phyloP scores from a whole-genome alignment of 2,797 vertebrate species.

The Sebastes oblongus region DNA sequence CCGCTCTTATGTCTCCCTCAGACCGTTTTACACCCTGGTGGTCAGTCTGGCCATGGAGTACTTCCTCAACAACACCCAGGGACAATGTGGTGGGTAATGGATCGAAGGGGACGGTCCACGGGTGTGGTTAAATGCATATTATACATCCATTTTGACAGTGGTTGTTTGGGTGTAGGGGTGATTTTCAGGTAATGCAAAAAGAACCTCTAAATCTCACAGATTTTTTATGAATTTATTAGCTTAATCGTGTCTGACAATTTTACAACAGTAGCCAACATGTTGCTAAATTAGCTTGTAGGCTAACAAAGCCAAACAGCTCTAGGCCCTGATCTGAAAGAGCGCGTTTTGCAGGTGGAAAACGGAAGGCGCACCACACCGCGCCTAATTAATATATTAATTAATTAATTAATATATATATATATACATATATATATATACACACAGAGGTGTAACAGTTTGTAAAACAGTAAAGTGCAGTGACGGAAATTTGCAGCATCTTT shows the following conservation, averaged over 20 bases:
- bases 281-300: neutral
- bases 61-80: constrained; percentile 77
- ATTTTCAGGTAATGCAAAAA: neutral
- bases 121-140: neutral
- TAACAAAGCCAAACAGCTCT: neutral
- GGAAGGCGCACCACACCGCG: too few species aligned
- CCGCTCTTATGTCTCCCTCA: constrained; percentile 73
- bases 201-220: too few species aligned
- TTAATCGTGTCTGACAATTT: neutral
- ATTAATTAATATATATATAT: too few species aligned
- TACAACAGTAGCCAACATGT: neutral
- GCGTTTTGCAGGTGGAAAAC: too few species aligned
- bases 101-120: neutral
- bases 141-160: neutral
- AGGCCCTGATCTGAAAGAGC: too few species aligned
- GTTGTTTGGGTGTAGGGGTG: too few species aligned
- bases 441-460: too few species aligned
- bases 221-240: too few species aligned
- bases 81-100: constrained; percentile 77
- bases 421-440: too few species aligned
- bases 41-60: constrained; percentile 76
- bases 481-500: too few species aligned
- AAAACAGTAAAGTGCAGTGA: too few species aligned
- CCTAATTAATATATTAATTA: too few species aligned
- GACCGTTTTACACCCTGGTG: constrained; percentile 38